Conservation (phyloP, 1,140 invertebrate species). For the Lerema accius region DNA sequence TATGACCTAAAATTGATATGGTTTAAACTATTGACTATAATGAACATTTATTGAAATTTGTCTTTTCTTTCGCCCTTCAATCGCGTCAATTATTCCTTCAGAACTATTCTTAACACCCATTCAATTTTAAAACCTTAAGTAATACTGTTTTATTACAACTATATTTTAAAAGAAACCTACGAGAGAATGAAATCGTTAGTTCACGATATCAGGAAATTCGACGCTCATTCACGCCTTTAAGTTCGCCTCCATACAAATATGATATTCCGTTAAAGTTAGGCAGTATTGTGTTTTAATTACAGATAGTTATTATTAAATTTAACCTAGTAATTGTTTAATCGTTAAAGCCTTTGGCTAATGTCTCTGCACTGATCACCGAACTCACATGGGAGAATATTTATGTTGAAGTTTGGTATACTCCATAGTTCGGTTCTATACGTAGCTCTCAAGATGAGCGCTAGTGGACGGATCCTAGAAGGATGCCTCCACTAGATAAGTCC, state of each 20-base stretch:
- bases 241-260: conserved; percentile 48
- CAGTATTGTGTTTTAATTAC: conserved; percentile 76
- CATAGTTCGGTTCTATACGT: conserved; percentile 52
- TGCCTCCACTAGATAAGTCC: conserved; percentile 92
- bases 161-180: conserved; percentile 55
- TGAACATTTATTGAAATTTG: conserved; percentile 56
- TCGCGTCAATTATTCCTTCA: conserved; percentile 35
- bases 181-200: conserved; percentile 40
- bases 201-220: neutral
- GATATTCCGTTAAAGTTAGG: conserved; percentile 64
- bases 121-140: conserved; percentile 56
- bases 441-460: conserved; percentile 69
- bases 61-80: conserved; percentile 54
- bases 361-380: conserved; percentile 31
- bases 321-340: conserved; percentile 69
- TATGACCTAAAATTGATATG: conserved; percentile 65
- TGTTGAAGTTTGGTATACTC: conserved; percentile 15
- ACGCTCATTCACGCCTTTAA: conserved; percentile 29
- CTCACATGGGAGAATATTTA: neutral
- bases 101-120: conserved; percentile 30
- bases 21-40: conserved; percentile 68
- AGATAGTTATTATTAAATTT: conserved; percentile 53
- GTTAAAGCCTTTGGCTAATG: conserved; percentile 42
- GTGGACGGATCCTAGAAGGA: conserved; percentile 86
- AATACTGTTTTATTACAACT: conserved; percentile 60